phyloP scores from a whole-genome alignment of 2,888 invertebrate species.

The Nipponacmea schrenckii region DNA sequence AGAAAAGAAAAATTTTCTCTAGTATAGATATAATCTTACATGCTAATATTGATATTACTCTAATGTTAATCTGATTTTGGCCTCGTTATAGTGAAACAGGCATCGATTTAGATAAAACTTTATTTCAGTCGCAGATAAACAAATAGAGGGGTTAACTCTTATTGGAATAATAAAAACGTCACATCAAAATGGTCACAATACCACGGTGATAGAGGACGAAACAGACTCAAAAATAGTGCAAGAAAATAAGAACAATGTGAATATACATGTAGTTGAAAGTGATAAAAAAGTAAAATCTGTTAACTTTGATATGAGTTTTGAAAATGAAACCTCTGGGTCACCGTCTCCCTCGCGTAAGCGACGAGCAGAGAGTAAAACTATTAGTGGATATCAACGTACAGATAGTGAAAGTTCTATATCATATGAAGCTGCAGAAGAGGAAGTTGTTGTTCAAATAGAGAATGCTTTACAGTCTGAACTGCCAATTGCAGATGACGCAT shows the following conservation, averaged over 20 bases:
- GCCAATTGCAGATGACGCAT: conserved; percentile 11
- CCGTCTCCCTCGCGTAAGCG: neutral
- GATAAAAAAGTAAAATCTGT: neutral
- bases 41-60: too few species aligned
- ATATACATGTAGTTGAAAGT: neutral
- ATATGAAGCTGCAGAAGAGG: conserved; percentile 26
- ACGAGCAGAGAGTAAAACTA: neutral
- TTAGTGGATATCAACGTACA: conserved; percentile 2
- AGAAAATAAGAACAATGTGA: conserved; percentile 6
- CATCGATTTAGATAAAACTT: too few species aligned
- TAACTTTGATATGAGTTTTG: neutral
- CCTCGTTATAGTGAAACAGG: too few species aligned
- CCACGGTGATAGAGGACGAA: neutral
- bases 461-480: conserved; percentile 29
- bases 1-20: too few species aligned
- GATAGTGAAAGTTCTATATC: conserved; percentile 16
- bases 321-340: neutral
- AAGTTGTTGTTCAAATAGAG: conserved; percentile 40
- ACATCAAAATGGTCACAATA: neutral
- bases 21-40: too few species aligned
- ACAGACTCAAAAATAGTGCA: neutral
- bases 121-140: too few species aligned
- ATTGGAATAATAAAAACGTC: conserved; percentile 13
- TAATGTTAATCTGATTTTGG: too few species aligned
- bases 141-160: neutral